These are phyloP conservation scores for Myanophis thanlyinensis DNA, from an alignment of 2,113 vertebrate genomes.

Conservation along the genomic window DNA sequence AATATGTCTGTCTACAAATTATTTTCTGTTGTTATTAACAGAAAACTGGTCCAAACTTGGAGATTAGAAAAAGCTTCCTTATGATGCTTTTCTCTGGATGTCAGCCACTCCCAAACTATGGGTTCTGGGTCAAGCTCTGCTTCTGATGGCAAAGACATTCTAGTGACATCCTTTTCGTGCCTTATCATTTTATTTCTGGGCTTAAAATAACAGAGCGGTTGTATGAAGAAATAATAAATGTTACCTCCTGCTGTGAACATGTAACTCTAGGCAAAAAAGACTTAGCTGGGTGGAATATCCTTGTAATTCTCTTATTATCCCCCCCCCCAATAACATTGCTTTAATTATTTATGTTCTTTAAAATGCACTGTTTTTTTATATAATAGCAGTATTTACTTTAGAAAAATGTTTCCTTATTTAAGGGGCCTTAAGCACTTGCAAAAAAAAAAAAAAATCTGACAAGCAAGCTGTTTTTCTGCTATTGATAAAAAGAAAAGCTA, in stretches of 20 bases:
- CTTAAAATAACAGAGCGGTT: conserved; percentile 59
- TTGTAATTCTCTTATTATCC: conserved; percentile 51
- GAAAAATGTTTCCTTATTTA: conserved; percentile 54
- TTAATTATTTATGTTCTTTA: conserved; percentile 71
- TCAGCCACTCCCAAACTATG: neutral
- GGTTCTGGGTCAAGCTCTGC: conserved; percentile 38
- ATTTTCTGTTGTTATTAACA: neutral
- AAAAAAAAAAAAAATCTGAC: conserved; percentile 51
- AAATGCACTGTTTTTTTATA: conserved; percentile 54
- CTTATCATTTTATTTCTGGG: conserved; percentile 23
- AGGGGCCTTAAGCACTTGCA: conserved; percentile 44
- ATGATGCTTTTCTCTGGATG: neutral
- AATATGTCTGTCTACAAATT: neutral
- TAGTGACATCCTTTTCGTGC: neutral
- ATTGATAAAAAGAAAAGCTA: conserved; percentile 56
- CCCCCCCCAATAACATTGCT: conserved; percentile 66
- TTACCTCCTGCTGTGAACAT: conserved; percentile 59
- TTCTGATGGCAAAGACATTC: conserved; percentile 40
- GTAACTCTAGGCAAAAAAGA: conserved; percentile 65
- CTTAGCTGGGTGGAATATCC: conserved; percentile 51
- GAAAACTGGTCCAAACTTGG: neutral
- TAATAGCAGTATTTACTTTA: conserved; percentile 56
- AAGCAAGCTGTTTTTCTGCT: conserved; percentile 40
- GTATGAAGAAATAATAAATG: conserved; percentile 54
- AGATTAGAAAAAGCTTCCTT: neutral